Percentiles rank a stretch among this genome's conserved stretches.
Evolutionary conservation across 2,888 invertebrate genomes (phyloP).

Genomic region (Mellilla xanthometata): DNA sequence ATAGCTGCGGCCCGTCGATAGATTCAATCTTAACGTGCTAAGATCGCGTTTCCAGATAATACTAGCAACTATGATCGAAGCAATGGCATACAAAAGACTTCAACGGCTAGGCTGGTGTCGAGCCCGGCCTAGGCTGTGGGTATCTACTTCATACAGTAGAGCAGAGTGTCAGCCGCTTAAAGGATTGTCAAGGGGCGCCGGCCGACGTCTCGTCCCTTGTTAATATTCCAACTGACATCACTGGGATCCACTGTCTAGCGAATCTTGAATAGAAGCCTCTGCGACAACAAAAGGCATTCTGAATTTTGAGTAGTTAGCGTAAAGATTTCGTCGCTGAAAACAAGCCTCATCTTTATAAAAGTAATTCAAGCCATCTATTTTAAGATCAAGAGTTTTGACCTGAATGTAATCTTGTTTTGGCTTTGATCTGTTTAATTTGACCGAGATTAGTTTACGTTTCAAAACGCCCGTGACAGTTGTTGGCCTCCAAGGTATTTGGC

Average conservation of each 20-base stretch:
- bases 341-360: conserved; percentile 44
- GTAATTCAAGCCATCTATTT: conserved; percentile 43
- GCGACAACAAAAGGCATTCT: conserved; percentile 65
- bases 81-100: conserved; percentile 1
- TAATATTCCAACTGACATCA: conserved; percentile 69
- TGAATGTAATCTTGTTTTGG: conserved; percentile 41
- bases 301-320: conserved; percentile 65
- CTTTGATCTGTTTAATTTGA: conserved; percentile 31
- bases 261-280: conserved; percentile 65
- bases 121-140: not conserved
- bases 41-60: conserved; percentile 2
- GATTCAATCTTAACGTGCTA: conserved; percentile 25
- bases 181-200: conserved; percentile 52
- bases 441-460: conserved; percentile 21
- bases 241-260: conserved; percentile 60
- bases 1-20: no score
- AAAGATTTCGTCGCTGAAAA: conserved; percentile 46
- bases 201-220: conserved; percentile 59
- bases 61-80: not conserved
- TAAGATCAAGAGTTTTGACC: conserved; percentile 45
- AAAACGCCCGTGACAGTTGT: conserved; percentile 17
- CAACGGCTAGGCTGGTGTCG: not conserved
- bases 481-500: conserved; percentile 1
- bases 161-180: conserved; percentile 40
- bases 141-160: conserved; percentile 6